Conservation (phyloP, 2,113 vertebrate species). For the Cettia cetti region DNA sequence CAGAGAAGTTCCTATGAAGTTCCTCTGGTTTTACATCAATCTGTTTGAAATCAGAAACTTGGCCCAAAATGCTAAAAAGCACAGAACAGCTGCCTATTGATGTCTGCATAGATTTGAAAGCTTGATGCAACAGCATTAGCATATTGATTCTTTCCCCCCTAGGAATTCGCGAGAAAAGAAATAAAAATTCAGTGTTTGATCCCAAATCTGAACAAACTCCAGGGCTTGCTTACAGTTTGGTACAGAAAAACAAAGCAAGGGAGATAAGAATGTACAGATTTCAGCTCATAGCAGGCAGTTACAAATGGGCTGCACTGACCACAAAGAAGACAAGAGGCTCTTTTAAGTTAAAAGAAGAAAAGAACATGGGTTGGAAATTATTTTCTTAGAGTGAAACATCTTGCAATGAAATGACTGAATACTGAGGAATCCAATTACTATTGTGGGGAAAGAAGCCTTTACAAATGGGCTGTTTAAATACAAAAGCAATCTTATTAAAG, state of each 20-base stretch:
- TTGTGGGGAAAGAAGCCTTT: background rate
- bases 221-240: conserved; percentile 15
- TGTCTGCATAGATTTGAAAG: conserved; percentile 32
- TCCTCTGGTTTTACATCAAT: background rate
- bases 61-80: conserved; percentile 15
- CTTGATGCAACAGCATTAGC: background rate
- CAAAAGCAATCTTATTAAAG: background rate
- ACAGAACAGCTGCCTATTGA: background rate
- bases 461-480: background rate
- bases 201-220: conserved; percentile 39
- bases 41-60: conserved; percentile 26
- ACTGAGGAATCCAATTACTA: background rate
- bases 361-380: conserved; percentile 28
- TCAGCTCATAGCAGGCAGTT: background rate
- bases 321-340: background rate
- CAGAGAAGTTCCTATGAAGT: background rate
- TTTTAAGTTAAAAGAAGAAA: conserved; percentile 40
- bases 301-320: conserved; percentile 21
- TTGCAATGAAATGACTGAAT: background rate
- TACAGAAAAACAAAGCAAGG: conserved; percentile 29
- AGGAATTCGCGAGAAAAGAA: conserved; percentile 12
- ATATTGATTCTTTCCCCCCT: background rate
- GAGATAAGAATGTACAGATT: conserved; percentile 31
- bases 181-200: conserved; percentile 52
- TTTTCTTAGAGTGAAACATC: background rate